Percentiles rank a stretch among this genome's conserved stretches.
Evolutionary conservation across 2,797 vertebrate genomes (phyloP).

Genomic region (Hypotaenidia philippensis): DNA sequence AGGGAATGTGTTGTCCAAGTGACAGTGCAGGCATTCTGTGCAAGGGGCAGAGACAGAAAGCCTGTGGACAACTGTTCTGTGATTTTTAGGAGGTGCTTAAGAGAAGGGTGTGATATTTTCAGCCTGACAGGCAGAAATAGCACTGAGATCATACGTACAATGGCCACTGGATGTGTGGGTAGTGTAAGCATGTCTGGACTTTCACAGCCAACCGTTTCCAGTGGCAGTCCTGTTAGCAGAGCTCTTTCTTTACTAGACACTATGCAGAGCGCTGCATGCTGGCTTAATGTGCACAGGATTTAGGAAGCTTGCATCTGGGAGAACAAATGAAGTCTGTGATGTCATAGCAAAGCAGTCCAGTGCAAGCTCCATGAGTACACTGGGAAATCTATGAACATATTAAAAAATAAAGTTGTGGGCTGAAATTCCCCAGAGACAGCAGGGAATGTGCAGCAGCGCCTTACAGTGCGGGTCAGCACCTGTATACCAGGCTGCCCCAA

Average conservation of each 20-base stretch:
- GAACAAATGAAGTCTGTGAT: background rate
- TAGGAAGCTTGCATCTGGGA: background rate
- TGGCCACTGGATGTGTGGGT: background rate
- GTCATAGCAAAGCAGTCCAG: background rate
- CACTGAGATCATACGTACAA: background rate
- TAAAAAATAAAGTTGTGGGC: background rate
- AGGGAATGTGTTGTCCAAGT: background rate
- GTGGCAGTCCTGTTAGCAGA: background rate
- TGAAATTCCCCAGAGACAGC: background rate
- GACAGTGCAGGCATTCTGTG: background rate
- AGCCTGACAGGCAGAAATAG: background rate
- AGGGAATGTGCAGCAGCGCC: background rate
- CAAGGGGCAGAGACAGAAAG: background rate
- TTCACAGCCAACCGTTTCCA: background rate
- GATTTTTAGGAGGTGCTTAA: background rate
- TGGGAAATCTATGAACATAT: background rate
- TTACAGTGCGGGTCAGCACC: background rate
- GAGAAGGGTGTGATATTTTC: background rate
- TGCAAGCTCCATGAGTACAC: background rate
- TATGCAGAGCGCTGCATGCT: background rate
- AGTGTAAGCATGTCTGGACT: background rate
- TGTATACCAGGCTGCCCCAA: background rate
- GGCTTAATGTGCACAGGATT: background rate
- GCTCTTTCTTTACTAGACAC: background rate
- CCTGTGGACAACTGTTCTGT: background rate